Evolutionary conservation across 2,888 invertebrate genomes (phyloP), one percentile per base, ranked within the genome.

Genomic region (Pyrrhia umbra): DNA sequence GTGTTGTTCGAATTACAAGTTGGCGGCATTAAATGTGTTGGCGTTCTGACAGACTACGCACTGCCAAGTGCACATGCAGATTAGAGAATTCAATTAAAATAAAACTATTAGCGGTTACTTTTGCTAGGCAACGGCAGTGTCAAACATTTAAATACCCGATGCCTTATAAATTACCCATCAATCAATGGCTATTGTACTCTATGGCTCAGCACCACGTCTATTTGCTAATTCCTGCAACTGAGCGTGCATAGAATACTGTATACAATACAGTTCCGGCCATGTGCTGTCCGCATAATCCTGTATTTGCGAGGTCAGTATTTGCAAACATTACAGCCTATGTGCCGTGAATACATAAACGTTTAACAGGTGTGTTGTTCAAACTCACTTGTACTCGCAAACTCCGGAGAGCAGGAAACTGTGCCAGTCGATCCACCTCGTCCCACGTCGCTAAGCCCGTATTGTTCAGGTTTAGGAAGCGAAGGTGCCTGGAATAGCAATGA

Each of bases 371-470:
- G 59, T 55, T 27, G n/a, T n/a, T 65, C 69, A 37, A 74, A 84
- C 90, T 89, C 81, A 97, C 97, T 93, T 97, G 97, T 70, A 99
- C 96, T 84, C 99, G 96, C 68, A 99, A 95, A 92, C 98, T 98
- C 77, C 96, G 96, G 59, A 99, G 95, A 9, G 96, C 96, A 1
- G 98, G 98, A 92, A 98, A 98, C 86, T 96, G 96, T 56, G 97
- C 96, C 75, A 99, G 95, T 79, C 97, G 96, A 85, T 99, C 98
- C 65, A 99, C 97, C 85, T 98, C 98, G 81, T 97, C 97, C 98
- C 99, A 98, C 37, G 97, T 97, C 49, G 96, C 95, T 49, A 99
- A 92, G 51, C 97, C 96, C 18, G 98, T 98, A 79, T 97, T 97
- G 90, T 98, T 98, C 70, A 99, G 95, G 91, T 98, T 98, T 61